Evolutionary conservation across 2,113 vertebrate genomes (phyloP).

Genomic region (Piaya cayana): DNA sequence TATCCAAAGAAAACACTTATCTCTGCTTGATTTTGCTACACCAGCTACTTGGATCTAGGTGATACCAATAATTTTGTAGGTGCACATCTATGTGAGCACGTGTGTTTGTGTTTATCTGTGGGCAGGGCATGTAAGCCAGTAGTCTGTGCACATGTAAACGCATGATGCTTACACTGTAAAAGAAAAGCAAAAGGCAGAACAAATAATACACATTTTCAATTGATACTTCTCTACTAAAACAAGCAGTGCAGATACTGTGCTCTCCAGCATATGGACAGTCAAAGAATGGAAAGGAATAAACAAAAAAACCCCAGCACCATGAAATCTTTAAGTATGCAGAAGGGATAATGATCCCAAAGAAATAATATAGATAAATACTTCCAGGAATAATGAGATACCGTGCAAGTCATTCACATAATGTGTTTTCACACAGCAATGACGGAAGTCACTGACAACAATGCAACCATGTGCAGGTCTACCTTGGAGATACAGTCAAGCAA

Average conservation of each 20-base stretch:
- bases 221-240: slow-evolving; percentile 27
- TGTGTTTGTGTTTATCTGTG: not conserved
- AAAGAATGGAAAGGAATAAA: not conserved
- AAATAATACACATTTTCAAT: not conserved
- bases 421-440: slow-evolving; percentile 33
- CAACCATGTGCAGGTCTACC: slow-evolving; percentile 34
- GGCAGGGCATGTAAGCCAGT: not conserved
- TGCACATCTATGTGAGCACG: not conserved
- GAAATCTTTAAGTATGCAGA: slow-evolving; percentile 12
- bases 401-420: slow-evolving; percentile 60
- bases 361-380: slow-evolving; percentile 58
- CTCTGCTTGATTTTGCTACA: slow-evolving; percentile 64
- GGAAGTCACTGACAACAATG: slow-evolving; percentile 60
- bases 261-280: not conserved
- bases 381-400: slow-evolving; percentile 59
- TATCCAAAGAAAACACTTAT: slow-evolving; percentile 66
- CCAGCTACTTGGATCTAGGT: slow-evolving; percentile 31
- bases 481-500: slow-evolving; percentile 29
- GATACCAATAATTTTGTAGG: slow-evolving; percentile 39
- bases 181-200: slow-evolving; percentile 43
- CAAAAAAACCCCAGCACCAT: not conserved
- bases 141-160: not conserved
- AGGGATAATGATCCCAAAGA: slow-evolving; percentile 18
- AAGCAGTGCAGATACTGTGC: not conserved
- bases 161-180: not conserved